phyloP scores from a whole-genome alignment of 2,113 vertebrate species.

The Oryzias celebensis region DNA sequence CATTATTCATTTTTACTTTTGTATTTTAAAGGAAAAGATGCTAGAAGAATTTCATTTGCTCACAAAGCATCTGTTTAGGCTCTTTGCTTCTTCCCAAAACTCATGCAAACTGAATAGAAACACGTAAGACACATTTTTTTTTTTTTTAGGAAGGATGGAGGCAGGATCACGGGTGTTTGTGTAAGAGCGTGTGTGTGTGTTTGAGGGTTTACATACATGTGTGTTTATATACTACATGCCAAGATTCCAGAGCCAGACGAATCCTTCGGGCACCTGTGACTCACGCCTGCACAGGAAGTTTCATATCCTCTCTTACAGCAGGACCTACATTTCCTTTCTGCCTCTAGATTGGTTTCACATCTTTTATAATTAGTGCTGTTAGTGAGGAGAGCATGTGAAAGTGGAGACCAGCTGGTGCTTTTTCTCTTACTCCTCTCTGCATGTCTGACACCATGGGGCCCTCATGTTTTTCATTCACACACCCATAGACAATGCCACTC shows the following conservation, averaged over 20 bases:
- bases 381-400: constrained; percentile 70
- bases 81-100: constrained; percentile 72
- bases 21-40: constrained; percentile 57
- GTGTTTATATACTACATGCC: constrained; percentile 69
- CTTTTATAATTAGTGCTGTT: constrained; percentile 73
- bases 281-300: constrained; percentile 83
- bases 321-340: constrained; percentile 78
- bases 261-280: constrained; percentile 81
- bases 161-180: neutral
- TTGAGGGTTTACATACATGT: constrained; percentile 22
- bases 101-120: constrained; percentile 72
- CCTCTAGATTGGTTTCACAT: constrained; percentile 74
- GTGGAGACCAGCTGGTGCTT: constrained; percentile 67
- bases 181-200: neutral
- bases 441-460: constrained; percentile 66
- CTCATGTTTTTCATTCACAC: constrained; percentile 61
- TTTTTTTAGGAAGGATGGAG: constrained; percentile 13
- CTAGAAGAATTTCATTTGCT: constrained; percentile 71
- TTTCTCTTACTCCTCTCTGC: constrained; percentile 66
- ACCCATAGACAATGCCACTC: constrained; percentile 54
- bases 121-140: constrained; percentile 59
- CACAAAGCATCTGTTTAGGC: constrained; percentile 83
- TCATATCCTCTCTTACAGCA: constrained; percentile 84
- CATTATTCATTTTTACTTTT: constrained; percentile 24
- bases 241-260: constrained; percentile 80